Conservation (phyloP, 2,113 vertebrate species). For the Potamarius usumacintae region DNA sequence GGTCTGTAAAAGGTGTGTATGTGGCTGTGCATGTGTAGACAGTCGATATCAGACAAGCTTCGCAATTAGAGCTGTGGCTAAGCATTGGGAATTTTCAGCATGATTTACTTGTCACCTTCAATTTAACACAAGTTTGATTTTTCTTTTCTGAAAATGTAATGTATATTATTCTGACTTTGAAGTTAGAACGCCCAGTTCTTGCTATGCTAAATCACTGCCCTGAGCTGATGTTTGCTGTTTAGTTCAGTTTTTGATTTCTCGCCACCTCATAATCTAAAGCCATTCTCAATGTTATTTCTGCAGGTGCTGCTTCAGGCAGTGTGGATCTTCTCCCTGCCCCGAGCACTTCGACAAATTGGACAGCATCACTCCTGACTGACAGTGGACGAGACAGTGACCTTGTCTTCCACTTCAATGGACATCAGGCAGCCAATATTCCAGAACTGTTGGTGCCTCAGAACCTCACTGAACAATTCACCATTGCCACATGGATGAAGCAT, state of each 20-base stretch:
- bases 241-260: conserved; percentile 14
- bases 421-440: conserved; percentile 90
- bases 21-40: not conserved
- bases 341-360: conserved; percentile 86
- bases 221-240: not conserved
- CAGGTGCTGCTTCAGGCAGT: conserved; percentile 92
- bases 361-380: conserved; percentile 84
- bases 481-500: conserved; percentile 96
- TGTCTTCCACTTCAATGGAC: conserved; percentile 93
- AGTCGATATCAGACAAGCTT: too few species aligned
- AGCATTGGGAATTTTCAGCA: too few species aligned
- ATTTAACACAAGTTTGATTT: not conserved
- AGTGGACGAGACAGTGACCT: conserved; percentile 83
- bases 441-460: conserved; percentile 92
- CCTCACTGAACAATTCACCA: conserved; percentile 94
- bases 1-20: not conserved
- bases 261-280: not conserved
- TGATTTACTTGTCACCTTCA: not conserved
- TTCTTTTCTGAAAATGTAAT: not conserved
- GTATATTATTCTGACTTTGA: not conserved
- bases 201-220: not conserved
- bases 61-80: too few species aligned
- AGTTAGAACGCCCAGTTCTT: not conserved
- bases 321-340: conserved; percentile 92
- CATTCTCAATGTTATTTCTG: not conserved